Evolutionary conservation across 2,113 vertebrate species (phyloP).

Genomic region (Hiodon tergisus): DNA sequence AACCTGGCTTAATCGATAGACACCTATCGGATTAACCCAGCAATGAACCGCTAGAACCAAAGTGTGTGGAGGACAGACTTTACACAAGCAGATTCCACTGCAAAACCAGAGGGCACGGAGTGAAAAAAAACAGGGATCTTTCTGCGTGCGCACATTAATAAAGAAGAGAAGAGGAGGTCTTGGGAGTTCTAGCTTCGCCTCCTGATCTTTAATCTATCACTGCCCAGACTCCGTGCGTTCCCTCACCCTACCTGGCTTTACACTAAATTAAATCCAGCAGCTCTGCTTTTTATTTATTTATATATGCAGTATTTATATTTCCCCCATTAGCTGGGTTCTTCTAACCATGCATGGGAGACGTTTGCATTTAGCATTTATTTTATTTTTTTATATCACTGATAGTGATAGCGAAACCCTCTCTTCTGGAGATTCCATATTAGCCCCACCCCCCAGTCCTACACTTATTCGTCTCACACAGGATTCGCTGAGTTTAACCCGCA

Average conservation of each 20-base stretch:
- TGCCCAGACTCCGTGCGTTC: conserved; percentile 49
- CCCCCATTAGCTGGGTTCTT: conserved; percentile 49
- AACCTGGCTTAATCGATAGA: conserved; percentile 43
- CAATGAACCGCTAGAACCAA: conserved; percentile 1
- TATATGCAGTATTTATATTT: conserved; percentile 45
- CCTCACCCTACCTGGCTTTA: conserved; percentile 48
- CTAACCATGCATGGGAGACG: conserved; percentile 44
- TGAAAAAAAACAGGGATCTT: conserved; percentile 21
- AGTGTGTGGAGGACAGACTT: too few relatives aligned
- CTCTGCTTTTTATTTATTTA: conserved; percentile 61
- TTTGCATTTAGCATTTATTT: conserved; percentile 6
- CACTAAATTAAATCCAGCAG: conserved; percentile 55
- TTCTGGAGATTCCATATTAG: too few relatives aligned
- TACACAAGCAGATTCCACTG: neutral
- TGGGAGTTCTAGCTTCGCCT: conserved; percentile 43
- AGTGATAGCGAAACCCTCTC: too few relatives aligned
- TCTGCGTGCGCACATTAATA: neutral
- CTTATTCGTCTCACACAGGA: too few relatives aligned
- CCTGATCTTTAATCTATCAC: conserved; percentile 57
- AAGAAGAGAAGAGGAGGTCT: conserved; percentile 28
- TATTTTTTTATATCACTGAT: too few relatives aligned
- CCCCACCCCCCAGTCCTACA: too few relatives aligned
- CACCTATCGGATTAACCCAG: conserved; percentile 38
- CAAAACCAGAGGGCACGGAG: neutral
- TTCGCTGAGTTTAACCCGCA: too few relatives aligned